These are phyloP conservation scores for Melanotus villosus DNA, from an alignment of 2,888 invertebrate genomes.

Conservation along the genomic window DNA sequence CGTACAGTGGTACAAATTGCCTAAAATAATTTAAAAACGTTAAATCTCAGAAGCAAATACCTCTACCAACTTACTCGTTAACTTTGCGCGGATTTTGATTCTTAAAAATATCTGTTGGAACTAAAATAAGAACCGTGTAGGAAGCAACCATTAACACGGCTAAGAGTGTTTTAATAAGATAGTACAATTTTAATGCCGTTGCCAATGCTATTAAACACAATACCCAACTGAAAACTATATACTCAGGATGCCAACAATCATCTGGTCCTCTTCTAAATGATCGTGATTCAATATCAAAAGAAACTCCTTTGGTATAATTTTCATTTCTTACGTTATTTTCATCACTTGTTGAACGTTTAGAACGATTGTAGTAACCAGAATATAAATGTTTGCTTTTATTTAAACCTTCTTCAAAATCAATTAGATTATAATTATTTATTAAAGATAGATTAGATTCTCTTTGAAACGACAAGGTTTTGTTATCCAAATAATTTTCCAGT, in stretches of 20 bases:
- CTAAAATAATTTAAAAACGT: neutral
- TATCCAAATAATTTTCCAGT: neutral
- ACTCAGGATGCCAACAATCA: constrained; percentile 82
- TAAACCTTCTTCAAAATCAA: neutral
- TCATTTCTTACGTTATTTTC: neutral
- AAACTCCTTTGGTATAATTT: neutral
- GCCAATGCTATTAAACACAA: constrained; percentile 92
- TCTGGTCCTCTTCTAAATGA: neutral
- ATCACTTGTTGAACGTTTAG: neutral
- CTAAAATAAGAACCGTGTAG: constrained; percentile 80
- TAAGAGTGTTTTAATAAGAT: constrained; percentile 86
- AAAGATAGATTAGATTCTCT: no score
- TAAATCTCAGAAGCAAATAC: neutral
- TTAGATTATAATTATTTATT: neutral
- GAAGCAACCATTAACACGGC: constrained; percentile 82
- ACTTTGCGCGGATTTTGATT: neutral
- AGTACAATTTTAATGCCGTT: constrained; percentile 92
- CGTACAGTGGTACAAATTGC: constrained; percentile 76
- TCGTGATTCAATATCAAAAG: neutral
- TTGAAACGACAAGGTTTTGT: neutral
- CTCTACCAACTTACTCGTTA: constrained; percentile 1
- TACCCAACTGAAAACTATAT: constrained; percentile 95
- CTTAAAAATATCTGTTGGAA: constrained; percentile 57
- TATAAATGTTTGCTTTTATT: neutral
- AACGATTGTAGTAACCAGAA: neutral